A percentile compares a stretch with the other conserved stretches of the same genome.
Conservation (phyloP, 2,888 invertebrate species). For the Pediacus dermestoides region DNA sequence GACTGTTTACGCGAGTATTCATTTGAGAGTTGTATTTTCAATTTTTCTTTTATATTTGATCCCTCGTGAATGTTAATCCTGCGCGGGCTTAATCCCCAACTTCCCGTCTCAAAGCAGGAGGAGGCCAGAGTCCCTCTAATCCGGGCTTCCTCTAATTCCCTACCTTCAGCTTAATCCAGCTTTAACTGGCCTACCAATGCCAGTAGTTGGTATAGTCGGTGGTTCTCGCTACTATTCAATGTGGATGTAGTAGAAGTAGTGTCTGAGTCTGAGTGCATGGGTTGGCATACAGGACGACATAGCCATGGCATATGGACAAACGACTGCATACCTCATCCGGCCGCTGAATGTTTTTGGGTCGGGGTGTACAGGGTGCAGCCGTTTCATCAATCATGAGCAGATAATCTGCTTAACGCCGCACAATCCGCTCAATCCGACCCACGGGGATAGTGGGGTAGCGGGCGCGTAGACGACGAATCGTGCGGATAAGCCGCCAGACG, state of each 20-base stretch:
- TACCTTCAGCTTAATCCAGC: slow-evolving; percentile 52
- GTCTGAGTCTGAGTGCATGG: slow-evolving; percentile 21
- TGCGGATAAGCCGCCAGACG: slow-evolving; percentile 6
- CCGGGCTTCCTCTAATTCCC: slow-evolving; percentile 52
- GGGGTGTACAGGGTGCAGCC: slow-evolving; percentile 43
- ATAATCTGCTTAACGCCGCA: slow-evolving; percentile 63
- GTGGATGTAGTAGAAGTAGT: slow-evolving; percentile 11
- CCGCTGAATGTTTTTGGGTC: slow-evolving; percentile 44
- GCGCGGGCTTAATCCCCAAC: slow-evolving; percentile 47
- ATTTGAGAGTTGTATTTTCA: too few species aligned
- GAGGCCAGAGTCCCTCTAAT: slow-evolving; percentile 49
- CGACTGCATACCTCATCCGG: slow-evolving; percentile 36
- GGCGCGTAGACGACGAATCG: slow-evolving; percentile 28
- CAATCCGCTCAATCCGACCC: slow-evolving; percentile 47
- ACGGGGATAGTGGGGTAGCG: slow-evolving; percentile 25
- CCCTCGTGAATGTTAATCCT: slow-evolving; percentile 49
- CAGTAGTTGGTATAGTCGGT: slow-evolving; percentile 23
- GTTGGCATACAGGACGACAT: background rate
- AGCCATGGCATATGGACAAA: slow-evolving; percentile 30
- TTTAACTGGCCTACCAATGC: slow-evolving; percentile 48
- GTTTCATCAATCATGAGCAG: slow-evolving; percentile 62
- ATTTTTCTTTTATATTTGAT: slow-evolving; percentile 47
- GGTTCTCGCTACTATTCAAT: slow-evolving; percentile 32
- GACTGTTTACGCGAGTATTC: too few species aligned
- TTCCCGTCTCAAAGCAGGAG: slow-evolving; percentile 46